A percentile compares a stretch with the other conserved stretches of the same genome.
These are phyloP conservation scores for Gulo gulo DNA, from an alignment of 2,113 vertebrate genomes.

Conservation along the genomic window DNA sequence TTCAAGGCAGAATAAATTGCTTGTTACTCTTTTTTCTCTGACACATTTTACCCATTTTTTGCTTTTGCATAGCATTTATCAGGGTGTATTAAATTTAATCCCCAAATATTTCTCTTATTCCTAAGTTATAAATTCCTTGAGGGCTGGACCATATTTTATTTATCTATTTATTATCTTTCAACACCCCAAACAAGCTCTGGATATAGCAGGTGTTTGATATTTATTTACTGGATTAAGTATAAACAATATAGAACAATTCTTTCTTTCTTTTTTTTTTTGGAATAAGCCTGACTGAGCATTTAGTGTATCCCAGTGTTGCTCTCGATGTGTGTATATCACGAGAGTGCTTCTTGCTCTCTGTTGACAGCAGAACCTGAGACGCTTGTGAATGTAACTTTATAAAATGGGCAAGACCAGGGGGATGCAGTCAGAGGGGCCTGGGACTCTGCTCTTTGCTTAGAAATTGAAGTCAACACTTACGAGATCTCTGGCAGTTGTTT, in stretches of 20 bases:
- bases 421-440: neutral
- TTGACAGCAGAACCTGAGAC: neutral
- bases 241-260: neutral
- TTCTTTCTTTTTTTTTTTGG: neutral
- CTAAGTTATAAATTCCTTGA: neutral
- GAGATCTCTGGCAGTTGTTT: neutral
- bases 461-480: neutral
- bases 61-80: neutral
- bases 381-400: neutral
- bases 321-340: neutral
- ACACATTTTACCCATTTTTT: slow-evolving; percentile 6
- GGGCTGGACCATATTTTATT: neutral
- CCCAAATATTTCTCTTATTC: neutral
- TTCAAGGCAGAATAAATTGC: slow-evolving; percentile 1
- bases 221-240: neutral
- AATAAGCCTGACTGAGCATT: neutral
- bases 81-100: slow-evolving; percentile 9
- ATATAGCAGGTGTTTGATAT: neutral
- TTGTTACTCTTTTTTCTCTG: neutral
- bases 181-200: neutral
- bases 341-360: neutral
- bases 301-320: neutral
- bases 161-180: neutral
- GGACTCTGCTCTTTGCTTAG: neutral
- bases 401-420: neutral